A percentile compares a stretch with the other conserved stretches of the same genome.
These are phyloP conservation scores for Drosophila pectinifera DNA, from an alignment of 1,140 invertebrate species.

Conservation along the genomic window DNA sequence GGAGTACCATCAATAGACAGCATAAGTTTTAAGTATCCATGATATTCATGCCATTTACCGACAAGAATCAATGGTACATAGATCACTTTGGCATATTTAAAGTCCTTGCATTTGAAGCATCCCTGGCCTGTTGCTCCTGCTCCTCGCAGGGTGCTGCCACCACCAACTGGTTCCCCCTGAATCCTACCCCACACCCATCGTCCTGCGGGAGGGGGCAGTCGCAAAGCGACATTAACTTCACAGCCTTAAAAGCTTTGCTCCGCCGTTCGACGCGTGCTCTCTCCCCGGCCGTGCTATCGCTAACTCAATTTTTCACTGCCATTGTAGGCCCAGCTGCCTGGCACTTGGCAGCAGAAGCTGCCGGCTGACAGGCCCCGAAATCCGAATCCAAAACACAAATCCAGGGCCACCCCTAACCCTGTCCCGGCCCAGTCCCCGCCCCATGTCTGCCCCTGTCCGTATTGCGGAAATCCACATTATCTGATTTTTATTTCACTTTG, in stretches of 20 bases:
- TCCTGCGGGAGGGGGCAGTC: constrained; percentile 1
- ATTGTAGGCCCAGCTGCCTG: constrained; percentile 47
- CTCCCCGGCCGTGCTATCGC: constrained; percentile 45
- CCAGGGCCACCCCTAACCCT: constrained; percentile 1
- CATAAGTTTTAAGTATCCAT: too few species aligned
- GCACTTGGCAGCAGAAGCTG: constrained; percentile 2
- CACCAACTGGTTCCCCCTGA: background rate
- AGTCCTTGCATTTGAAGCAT: background rate
- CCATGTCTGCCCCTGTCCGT: too few species aligned
- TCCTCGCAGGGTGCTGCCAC: background rate
- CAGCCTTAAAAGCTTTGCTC: constrained; percentile 76
- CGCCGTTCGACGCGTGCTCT: constrained; percentile 17
- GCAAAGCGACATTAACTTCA: constrained; percentile 66
- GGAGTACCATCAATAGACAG: too few species aligned
- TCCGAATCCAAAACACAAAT: constrained; percentile 14
- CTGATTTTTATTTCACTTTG: constrained; percentile 70
- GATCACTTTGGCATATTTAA: background rate
- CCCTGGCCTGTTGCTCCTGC: constrained; percentile 6
- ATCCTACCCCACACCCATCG: background rate
- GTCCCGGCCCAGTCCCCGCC: too few species aligned
- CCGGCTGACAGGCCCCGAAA: constrained; percentile 18
- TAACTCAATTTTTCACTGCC: constrained; percentile 77
- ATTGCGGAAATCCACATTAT: constrained; percentile 70
- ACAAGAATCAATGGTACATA: background rate
- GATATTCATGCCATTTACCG: too few species aligned